phyloP scores from a whole-genome alignment of 92 coral and sea anemone species.

The Bergia puertoricense region DNA sequence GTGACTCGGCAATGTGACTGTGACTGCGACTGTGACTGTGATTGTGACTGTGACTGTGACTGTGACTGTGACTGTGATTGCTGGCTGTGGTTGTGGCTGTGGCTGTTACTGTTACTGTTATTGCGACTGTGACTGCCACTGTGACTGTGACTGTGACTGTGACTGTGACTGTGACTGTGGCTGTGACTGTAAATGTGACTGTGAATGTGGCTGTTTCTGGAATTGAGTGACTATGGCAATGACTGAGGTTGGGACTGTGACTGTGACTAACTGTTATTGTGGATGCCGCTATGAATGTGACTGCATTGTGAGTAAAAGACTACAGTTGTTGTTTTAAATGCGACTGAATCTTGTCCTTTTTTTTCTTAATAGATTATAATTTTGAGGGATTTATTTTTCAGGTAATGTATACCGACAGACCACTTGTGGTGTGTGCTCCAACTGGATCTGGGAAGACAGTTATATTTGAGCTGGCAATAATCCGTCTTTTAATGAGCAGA shows the following conservation, averaged over 20 bases:
- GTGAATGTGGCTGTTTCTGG: background rate
- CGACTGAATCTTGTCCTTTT: too few species aligned
- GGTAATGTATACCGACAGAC: slow-evolving; percentile 96
- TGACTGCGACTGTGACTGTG: background rate
- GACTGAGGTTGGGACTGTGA: background rate
- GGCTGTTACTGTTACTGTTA: background rate
- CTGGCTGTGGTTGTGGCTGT: background rate
- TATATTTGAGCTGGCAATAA: slow-evolving; percentile 91
- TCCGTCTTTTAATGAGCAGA: slow-evolving; percentile 83
- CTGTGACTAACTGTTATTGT: background rate
- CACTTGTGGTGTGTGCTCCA: slow-evolving; percentile 96
- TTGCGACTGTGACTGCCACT: background rate
- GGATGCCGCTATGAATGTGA: too few species aligned
- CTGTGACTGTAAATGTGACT: background rate
- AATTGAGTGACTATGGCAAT: background rate
- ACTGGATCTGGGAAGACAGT: slow-evolving; percentile 99
- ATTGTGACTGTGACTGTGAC: background rate
- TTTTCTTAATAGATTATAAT: background rate
- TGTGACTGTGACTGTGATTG: background rate
- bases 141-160: background rate
- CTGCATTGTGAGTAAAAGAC: too few species aligned
- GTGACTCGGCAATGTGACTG: background rate
- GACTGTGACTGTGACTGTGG: background rate
- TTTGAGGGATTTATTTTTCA: slow-evolving; percentile 9
- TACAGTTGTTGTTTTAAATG: background rate